These are phyloP conservation scores for Halictus rubicundus DNA, from an alignment of 1,140 invertebrate species.

Conservation along the genomic window DNA sequence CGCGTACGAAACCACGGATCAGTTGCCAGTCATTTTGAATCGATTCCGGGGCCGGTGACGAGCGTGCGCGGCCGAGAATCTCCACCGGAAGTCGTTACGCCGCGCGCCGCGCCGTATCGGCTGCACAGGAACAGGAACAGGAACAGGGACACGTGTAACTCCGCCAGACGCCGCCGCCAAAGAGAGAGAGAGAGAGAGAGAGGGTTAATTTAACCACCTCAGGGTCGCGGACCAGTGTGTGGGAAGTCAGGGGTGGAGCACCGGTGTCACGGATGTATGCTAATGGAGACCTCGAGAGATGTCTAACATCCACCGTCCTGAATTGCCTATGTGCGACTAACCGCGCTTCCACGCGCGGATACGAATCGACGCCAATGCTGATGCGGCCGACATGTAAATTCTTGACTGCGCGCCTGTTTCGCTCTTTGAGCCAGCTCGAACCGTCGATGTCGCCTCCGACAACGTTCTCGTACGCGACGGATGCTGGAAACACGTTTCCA, in stretches of 20 bases:
- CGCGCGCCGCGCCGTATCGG: background rate
- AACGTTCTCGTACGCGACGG: background rate
- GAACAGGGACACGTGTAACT: constrained; percentile 44
- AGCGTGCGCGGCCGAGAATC: background rate
- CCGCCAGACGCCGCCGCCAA: constrained; percentile 42
- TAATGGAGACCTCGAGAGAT: constrained; percentile 74
- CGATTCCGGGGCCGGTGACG: background rate
- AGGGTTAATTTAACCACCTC: constrained; percentile 67
- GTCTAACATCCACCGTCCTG: constrained; percentile 68
- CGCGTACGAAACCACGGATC: constrained; percentile 12
- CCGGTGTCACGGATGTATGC: constrained; percentile 71
- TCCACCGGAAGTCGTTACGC: constrained; percentile 9
- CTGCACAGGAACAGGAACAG: background rate
- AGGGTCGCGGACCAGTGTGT: constrained; percentile 51
- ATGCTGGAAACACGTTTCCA: too few relatives aligned
- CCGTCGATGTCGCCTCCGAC: background rate
- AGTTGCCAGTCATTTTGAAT: constrained; percentile 35
- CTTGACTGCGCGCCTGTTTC: background rate
- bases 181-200: constrained; percentile 52
- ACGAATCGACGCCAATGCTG: constrained; percentile 11
- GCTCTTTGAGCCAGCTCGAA: background rate
- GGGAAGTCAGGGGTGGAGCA: constrained; percentile 68
- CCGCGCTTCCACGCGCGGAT: constrained; percentile 25
- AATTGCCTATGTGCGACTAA: constrained; percentile 62
- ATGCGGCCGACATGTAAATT: constrained; percentile 7